A percentile compares a stretch with the other conserved stretches of the same genome.
Evolutionary conservation across 2,113 vertebrate genomes (phyloP).

Genomic region (Acrocephalus kingi): DNA sequence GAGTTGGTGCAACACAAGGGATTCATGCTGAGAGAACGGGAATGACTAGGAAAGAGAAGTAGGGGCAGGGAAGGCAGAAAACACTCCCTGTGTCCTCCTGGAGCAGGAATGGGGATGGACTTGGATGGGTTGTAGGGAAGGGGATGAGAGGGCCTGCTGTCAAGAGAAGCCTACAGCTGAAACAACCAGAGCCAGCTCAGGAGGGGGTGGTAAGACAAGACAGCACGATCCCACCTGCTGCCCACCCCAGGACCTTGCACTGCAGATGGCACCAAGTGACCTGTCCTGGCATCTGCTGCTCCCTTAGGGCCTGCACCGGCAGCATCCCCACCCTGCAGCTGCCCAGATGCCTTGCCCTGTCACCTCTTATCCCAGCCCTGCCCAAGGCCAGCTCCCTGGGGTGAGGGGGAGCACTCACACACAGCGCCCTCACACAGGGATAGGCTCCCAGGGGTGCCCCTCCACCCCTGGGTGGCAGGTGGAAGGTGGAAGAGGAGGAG

Average conservation of each 20-base stretch:
- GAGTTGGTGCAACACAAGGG: neutral
- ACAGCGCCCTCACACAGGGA: neutral
- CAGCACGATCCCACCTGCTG: neutral
- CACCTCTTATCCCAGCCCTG: neutral
- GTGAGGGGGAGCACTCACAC: neutral
- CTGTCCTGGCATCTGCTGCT: neutral
- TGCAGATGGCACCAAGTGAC: neutral
- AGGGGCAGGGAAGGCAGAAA: neutral
- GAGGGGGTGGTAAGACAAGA: neutral
- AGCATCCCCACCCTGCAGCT: neutral
- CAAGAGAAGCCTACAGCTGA: neutral
- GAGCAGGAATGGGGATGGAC: neutral
- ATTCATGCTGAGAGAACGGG: neutral
- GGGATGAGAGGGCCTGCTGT: neutral
- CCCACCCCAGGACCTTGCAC: neutral
- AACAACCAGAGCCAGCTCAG: neutral
- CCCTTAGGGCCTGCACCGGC: neutral
- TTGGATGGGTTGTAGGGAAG: neutral
- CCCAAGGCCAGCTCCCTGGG: neutral
- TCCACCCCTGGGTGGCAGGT: neutral
- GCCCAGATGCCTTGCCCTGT: accelerated
- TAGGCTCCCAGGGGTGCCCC: neutral
- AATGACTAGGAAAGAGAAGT: neutral
- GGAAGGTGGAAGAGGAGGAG: neutral
- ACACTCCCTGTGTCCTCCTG: neutral